Evolutionary conservation across 2,113 vertebrate species (phyloP), one percentile per base, ranked within the genome.

Genomic region (Leptocoma aspasia): DNA sequence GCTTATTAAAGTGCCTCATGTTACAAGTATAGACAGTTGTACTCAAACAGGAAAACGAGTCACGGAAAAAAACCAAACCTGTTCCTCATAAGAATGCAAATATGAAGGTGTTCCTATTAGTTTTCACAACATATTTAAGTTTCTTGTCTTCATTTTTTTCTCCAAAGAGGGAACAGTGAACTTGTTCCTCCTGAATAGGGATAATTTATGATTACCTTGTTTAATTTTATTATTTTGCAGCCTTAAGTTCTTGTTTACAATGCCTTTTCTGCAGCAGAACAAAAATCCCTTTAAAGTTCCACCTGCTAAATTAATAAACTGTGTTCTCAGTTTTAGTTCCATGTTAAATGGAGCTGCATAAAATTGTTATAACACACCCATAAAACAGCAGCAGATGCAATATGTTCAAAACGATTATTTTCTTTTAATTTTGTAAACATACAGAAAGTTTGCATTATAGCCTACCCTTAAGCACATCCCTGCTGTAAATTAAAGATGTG

Each of bases 321-420:
- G 20, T 37, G 57, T 31, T 76, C 91, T 91, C 90, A 79, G 77
- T 53, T 95, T 77, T 69, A 91, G 64, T 7, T 89, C 65, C 77
- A 31, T 45, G 47, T 57, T 94, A 90, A 95, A 78, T 82, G 83
- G 69, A 94, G 88, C 82, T 83, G 65, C 65, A 76, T 84, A 92
- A 91, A 94, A 86, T 44, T 92, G 49, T 87, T 93, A 69, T 75
- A 92, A 78, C 33, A n/a, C 18, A 50, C 13, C 37, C 86, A 70
- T 93, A 96, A 95, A 96, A 44, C 95, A 93, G 76, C 80, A 90
- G 82, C 60, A 89, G 80, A 78, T 61, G 49, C 60, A 92, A 3
- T 75, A 86, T 72, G 69, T 70, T 89, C 69, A 86, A 71, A 93
- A 80, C 23, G 1, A 85, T 89, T 70, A 80, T 93, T 94, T 95